Percentiles rank a stretch among this genome's conserved stretches.
phyloP scores from a whole-genome alignment of 2,888 invertebrate genomes.

The Apamea anceps region DNA sequence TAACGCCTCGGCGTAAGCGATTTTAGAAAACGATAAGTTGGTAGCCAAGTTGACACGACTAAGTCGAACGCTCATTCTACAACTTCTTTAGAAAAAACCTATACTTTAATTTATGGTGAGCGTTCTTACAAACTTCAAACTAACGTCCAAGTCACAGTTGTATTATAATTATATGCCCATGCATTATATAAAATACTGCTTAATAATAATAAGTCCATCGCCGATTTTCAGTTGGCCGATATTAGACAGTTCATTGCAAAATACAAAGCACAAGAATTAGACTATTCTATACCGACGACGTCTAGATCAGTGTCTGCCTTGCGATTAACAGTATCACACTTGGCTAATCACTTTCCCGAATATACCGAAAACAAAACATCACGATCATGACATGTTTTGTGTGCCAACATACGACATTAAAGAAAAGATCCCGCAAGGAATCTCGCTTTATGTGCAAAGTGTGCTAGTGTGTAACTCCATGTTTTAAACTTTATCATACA shows the following conservation, averaged over 20 bases:
- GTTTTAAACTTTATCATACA: too few species aligned
- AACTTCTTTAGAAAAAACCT: too few species aligned
- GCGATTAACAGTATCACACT: too few species aligned
- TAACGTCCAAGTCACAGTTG: too few species aligned
- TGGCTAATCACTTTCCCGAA: neutral
- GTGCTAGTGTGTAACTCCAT: neutral
- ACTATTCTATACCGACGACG: slow-evolving; percentile 11
- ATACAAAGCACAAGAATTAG: slow-evolving; percentile 11
- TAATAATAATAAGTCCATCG: neutral
- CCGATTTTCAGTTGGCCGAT: slow-evolving; percentile 16
- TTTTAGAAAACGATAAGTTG: too few species aligned
- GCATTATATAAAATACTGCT: too few species aligned
- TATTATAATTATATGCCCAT: too few species aligned
- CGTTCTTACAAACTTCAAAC: too few species aligned
- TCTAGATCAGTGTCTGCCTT: neutral
- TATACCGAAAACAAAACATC: neutral
- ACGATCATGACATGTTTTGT: slow-evolving; percentile 14
- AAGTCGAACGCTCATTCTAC: too few species aligned
- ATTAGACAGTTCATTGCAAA: slow-evolving; percentile 19
- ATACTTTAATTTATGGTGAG: too few species aligned
- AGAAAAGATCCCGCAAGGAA: slow-evolving; percentile 8
- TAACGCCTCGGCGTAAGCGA: too few species aligned
- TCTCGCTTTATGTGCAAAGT: slow-evolving; percentile 6
- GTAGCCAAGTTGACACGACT: too few species aligned
- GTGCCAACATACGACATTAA: slow-evolving; percentile 15